Conservation (phyloP, 2,797 vertebrate genomes). For the Todus mexicanus region DNA sequence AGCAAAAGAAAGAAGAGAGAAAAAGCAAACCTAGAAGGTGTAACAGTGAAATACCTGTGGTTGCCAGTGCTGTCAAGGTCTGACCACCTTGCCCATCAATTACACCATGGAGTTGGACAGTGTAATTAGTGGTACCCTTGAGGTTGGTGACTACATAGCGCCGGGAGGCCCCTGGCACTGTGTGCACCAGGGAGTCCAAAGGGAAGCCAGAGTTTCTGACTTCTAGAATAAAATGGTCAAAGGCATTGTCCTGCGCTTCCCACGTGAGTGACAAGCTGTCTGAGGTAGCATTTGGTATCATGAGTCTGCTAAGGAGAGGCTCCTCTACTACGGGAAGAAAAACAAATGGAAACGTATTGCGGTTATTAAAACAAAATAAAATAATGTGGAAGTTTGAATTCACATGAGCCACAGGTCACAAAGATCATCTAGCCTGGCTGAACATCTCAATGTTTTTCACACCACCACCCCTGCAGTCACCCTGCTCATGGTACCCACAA, state of each 20-base stretch:
- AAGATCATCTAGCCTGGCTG: background rate
- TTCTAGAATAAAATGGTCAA: constrained; percentile 88
- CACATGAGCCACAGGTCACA: fast-evolving
- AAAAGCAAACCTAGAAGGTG: constrained; percentile 17
- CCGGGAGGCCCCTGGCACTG: constrained; percentile 70
- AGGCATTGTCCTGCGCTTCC: constrained; percentile 78
- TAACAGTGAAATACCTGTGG: constrained; percentile 83
- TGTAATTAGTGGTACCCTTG: constrained; percentile 80
- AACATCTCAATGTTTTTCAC: background rate
- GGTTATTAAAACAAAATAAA: constrained; percentile 32
- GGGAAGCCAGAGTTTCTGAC: constrained; percentile 84
- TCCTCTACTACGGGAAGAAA: constrained; percentile 77
- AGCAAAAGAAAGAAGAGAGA: constrained; percentile 34
- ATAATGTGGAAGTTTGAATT: background rate
- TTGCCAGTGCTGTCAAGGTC: constrained; percentile 77
- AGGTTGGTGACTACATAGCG: constrained; percentile 80
- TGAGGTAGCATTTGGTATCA: constrained; percentile 86
- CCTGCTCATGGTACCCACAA: background rate
- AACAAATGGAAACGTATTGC: constrained; percentile 40
- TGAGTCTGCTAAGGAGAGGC: constrained; percentile 86
- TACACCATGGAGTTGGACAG: constrained; percentile 83
- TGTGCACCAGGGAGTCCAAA: constrained; percentile 79
- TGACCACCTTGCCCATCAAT: constrained; percentile 71
- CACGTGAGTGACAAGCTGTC: constrained; percentile 83
- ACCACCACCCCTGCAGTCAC: background rate